Base-by-base conservation (phyloP, 2,797 vertebrate species). In the Phataginus tetradactyla region DNA sequence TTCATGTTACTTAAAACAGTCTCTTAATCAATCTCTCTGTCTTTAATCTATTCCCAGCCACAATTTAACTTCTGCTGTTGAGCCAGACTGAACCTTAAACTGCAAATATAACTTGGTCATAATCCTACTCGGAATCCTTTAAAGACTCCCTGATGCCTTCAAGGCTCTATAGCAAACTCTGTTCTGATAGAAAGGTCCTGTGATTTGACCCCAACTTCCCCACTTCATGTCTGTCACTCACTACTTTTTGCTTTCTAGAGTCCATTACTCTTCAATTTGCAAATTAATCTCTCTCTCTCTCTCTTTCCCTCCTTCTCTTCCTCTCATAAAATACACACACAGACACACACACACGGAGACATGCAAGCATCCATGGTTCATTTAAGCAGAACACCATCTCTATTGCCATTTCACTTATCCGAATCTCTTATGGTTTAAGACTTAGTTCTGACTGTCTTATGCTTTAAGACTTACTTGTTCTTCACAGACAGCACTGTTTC, bases 111-210 rank as follows among this genome's bases (percentile, higher is more conserved):
- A 37, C 7, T 59, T 49, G 74, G 71, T 32, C 12, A 27, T 69
- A 75, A 39, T n/a, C 9, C 63, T 72, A 75, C 10, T 72, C n/a
- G 88, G 34, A 64, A 94, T 81, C 61, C 18, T 86, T 64, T 89
- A 27, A 92, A 92, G 79, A 81, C 83, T 91, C 72, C 37, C 42
- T 90, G 61, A 63, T 81, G 49, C 55, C 21, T 81, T 63, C 57
- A 32, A 3, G 81, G 8, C 18, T 75, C 17, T 51, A 3, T 81
- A 88, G 85, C 55, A 86, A 69, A 77, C 18, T 51, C 27, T 63
- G 55, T 53, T 88, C 75, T 83, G 34, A 21, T 49, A 37, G 55
- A 29, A 88, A 91, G 57, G 18, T 15, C 13, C 39, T 57, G 4
- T 29, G 32, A 37, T 53, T 21, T 45, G 55, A 17, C 15, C 39